Evolutionary conservation across 2,888 invertebrate genomes (phyloP).

Genomic region (Andrena hattorfiana): DNA sequence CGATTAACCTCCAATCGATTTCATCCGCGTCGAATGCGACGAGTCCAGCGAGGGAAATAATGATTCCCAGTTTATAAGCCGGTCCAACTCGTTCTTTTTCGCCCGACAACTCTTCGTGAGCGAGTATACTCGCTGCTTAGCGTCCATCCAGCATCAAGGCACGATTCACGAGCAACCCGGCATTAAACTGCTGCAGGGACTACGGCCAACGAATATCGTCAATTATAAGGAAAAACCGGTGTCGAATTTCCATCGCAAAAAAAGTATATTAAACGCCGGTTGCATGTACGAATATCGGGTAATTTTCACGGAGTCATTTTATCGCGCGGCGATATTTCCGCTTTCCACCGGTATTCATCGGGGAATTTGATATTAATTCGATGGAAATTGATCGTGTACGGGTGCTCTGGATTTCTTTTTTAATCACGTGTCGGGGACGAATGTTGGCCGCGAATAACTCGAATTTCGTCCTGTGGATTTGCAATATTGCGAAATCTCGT

Average conservation of each 20-base stretch:
- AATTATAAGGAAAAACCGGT: too few relatives aligned
- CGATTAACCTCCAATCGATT: slow-evolving; percentile 72
- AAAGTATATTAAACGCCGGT: background rate
- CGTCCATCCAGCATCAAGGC: background rate
- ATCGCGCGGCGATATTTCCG: slow-evolving; percentile 8
- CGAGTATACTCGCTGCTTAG: background rate
- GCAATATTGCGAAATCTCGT: background rate
- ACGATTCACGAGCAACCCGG: background rate
- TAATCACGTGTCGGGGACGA: background rate
- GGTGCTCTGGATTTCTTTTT: background rate
- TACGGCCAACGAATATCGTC: too few relatives aligned
- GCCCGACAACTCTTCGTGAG: background rate
- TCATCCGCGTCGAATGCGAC: slow-evolving; percentile 41
- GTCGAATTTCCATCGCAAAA: too few relatives aligned
- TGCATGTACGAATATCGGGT: background rate
- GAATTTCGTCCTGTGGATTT: background rate
- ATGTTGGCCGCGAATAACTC: background rate
- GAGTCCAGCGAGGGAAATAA: slow-evolving; percentile 49
- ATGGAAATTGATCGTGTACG: slow-evolving; percentile 14
- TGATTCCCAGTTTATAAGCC: slow-evolving; percentile 31
- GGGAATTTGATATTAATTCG: slow-evolving; percentile 40
- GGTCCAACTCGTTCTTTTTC: background rate
- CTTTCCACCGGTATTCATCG: slow-evolving; percentile 16
- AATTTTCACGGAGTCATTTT: slow-evolving; percentile 25
- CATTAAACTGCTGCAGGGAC: too few relatives aligned